These are phyloP conservation scores for Balanococcus diminutus DNA, from an alignment of 2,888 invertebrate species.

Conservation along the genomic window DNA sequence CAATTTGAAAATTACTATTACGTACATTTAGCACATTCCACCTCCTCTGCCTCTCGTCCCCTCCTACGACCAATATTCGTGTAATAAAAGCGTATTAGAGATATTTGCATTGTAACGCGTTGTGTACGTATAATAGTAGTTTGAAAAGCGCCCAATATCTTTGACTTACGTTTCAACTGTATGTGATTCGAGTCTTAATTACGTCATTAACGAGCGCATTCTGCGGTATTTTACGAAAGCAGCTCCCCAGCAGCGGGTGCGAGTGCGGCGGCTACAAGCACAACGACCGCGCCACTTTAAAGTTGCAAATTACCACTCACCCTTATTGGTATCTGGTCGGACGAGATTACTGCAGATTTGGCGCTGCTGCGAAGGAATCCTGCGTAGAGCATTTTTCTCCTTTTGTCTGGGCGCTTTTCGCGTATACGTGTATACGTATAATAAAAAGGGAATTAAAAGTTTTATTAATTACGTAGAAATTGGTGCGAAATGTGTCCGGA, in stretches of 20 bases:
- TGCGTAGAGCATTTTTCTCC: background rate
- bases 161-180: background rate
- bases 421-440: background rate
- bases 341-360: background rate
- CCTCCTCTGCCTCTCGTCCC: background rate
- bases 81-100: background rate
- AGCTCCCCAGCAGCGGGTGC: background rate
- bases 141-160: background rate
- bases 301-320: background rate
- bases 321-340: background rate
- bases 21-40: background rate
- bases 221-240: background rate
- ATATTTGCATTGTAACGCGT: background rate
- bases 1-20: background rate
- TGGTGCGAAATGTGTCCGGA: slow-evolving; percentile 5
- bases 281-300: background rate
- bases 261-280: background rate
- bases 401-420: background rate
- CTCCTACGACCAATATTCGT: background rate
- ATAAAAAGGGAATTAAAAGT: slow-evolving; percentile 2
- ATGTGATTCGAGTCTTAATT: background rate
- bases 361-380: background rate
- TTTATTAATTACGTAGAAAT: slow-evolving; percentile 2
- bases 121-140: background rate
- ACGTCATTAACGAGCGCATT: background rate